A percentile compares a stretch with the other conserved stretches of the same genome.
Evolutionary conservation across 2,113 vertebrate species (phyloP).

Genomic region (Tichodroma muraria): DNA sequence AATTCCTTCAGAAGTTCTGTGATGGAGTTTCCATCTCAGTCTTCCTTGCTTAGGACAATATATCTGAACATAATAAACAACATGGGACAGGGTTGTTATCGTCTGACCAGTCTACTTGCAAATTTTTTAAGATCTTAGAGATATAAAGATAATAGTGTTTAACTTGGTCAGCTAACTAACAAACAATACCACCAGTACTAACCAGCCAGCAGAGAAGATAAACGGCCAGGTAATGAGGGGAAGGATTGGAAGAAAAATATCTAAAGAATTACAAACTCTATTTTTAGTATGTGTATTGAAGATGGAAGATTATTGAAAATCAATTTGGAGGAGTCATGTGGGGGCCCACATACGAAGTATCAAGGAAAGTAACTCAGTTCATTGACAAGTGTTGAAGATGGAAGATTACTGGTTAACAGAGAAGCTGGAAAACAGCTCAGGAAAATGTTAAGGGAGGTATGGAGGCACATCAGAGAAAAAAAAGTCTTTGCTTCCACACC

Average conservation of each 20-base stretch:
- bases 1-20: background rate
- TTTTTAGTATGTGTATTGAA: background rate
- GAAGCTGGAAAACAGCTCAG: background rate
- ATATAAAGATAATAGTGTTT: background rate
- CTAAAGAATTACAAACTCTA: background rate
- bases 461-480: background rate
- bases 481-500: background rate
- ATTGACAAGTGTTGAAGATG: background rate
- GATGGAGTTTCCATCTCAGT: background rate
- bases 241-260: background rate
- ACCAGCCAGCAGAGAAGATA: background rate
- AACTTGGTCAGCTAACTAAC: background rate
- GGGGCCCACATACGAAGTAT: background rate
- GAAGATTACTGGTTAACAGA: background rate
- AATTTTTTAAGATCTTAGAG: background rate
- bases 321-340: accelerated
- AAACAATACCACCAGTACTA: background rate
- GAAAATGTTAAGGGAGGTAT: background rate
- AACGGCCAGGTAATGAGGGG: background rate
- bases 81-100: background rate
- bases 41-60: background rate
- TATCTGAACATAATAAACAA: background rate
- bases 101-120: background rate
- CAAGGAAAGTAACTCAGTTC: background rate
- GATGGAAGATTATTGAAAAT: background rate